Evolutionary conservation across 2,113 vertebrate species (phyloP).

Genomic region (Microtus pennsylvanicus): DNA sequence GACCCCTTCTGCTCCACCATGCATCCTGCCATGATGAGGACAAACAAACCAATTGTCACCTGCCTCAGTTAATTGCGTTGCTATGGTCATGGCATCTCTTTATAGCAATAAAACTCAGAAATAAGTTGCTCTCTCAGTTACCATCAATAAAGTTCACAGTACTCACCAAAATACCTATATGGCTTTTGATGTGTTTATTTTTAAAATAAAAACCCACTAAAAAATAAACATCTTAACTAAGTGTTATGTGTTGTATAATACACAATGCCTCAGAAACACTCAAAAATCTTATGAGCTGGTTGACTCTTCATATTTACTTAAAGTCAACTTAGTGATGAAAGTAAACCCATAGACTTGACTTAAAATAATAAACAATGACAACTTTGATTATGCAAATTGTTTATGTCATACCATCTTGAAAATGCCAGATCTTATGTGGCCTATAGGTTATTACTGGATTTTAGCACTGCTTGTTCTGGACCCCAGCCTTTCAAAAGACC

Average conservation of each 20-base stretch:
- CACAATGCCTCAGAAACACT: not conserved
- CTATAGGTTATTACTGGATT: constrained; percentile 20
- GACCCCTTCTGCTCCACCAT: not conserved
- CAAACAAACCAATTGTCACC: not conserved
- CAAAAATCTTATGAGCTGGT: not conserved
- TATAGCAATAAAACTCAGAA: not conserved
- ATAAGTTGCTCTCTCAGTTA: not conserved
- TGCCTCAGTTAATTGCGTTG: not conserved
- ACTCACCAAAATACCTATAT: not conserved
- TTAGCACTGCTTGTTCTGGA: constrained; percentile 18
- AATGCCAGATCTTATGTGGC: not conserved
- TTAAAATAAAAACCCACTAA: not conserved
- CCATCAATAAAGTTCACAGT: not conserved
- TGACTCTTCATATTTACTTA: not conserved
- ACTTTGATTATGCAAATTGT: not conserved
- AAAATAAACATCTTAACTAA: not conserved
- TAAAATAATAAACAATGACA: constrained; percentile 21
- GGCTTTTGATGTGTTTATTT: not conserved
- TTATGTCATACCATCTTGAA: not conserved
- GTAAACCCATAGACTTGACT: not conserved
- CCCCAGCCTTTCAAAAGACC: constrained; percentile 8
- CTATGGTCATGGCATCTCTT: not conserved
- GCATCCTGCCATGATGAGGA: not conserved
- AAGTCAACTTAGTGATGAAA: not conserved
- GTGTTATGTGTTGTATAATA: not conserved